Percentiles rank a stretch among this genome's conserved stretches.
Conservation (phyloP, 2,888 invertebrate species). For the Drosophila fulvimacula region DNA sequence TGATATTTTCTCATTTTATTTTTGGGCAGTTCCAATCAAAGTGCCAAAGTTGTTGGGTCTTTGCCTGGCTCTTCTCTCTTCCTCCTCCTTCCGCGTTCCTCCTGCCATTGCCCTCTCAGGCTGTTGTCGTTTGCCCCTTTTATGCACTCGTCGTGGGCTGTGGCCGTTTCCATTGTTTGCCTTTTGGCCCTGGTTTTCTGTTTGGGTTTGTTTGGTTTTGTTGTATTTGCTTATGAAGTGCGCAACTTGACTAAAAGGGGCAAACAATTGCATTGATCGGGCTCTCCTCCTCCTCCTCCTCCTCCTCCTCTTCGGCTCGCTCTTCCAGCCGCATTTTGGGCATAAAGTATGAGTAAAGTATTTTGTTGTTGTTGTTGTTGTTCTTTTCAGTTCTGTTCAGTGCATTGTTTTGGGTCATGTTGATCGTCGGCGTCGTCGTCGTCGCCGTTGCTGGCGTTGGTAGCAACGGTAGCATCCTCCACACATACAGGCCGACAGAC, state of each 20-base stretch:
- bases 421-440: conserved; percentile 48
- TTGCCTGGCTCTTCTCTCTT: not conserved
- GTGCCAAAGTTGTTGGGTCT: conserved; percentile 64
- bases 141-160: conserved; percentile 48
- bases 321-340: conserved; percentile 66
- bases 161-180: conserved; percentile 73
- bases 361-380: conserved; percentile 55
- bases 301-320: not conserved
- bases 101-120: not conserved
- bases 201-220: conserved; percentile 57
- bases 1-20: not conserved
- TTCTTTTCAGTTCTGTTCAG: conserved; percentile 52
- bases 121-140: conserved; percentile 16
- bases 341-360: conserved; percentile 81
- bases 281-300: conserved; percentile 28
- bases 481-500: conserved; percentile 40
- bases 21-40: conserved; percentile 66
- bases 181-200: conserved; percentile 64
- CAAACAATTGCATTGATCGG: conserved; percentile 83
- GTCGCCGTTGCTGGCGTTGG: conserved; percentile 49
- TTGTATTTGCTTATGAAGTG: conserved; percentile 81
- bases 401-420: conserved; percentile 80
- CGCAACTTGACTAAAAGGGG: conserved; percentile 83
- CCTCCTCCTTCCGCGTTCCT: not conserved
- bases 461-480: conserved; percentile 77